These are phyloP conservation scores for Eudorcas thomsonii DNA, from an alignment of 2,113 vertebrate genomes.

Conservation along the genomic window DNA sequence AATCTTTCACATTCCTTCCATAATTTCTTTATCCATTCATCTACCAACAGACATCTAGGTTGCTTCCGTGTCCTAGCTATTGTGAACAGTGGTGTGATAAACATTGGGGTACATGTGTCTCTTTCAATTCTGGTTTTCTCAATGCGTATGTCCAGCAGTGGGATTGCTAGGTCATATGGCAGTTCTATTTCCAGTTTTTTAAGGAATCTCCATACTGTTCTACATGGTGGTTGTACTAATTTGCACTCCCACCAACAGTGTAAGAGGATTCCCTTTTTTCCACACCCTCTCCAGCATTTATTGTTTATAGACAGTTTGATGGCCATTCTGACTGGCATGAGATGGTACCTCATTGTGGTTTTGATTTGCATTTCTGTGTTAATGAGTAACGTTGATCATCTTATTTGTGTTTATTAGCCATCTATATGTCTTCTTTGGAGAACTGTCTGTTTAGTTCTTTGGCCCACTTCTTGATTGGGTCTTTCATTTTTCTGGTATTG, in stretches of 20 bases:
- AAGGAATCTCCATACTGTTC: not conserved
- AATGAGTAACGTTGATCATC: not conserved
- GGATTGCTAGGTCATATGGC: not conserved
- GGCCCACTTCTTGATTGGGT: not conserved
- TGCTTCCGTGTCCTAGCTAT: not conserved
- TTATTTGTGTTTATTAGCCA: not conserved
- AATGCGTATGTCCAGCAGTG: not conserved
- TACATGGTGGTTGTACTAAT: not conserved
- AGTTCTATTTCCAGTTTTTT: not conserved
- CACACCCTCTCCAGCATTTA: not conserved
- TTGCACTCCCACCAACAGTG: not conserved
- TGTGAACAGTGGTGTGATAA: not conserved
- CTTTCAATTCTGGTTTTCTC: not conserved
- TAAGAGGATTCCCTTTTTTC: not conserved
- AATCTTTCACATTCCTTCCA: too few relatives aligned
- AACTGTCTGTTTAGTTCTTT: not conserved
- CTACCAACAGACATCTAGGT: accelerated
- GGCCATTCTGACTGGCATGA: not conserved
- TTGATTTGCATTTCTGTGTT: not conserved
- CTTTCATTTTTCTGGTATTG: not conserved
- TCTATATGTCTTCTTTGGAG: not conserved
- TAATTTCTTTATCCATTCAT: not conserved
- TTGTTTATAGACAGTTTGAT: not conserved
- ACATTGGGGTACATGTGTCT: not conserved
- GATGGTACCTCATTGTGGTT: not conserved